These are phyloP conservation scores for Scelioninae gen. 2 DNA, from an alignment of 2,888 invertebrate genomes.

Conservation along the genomic window DNA sequence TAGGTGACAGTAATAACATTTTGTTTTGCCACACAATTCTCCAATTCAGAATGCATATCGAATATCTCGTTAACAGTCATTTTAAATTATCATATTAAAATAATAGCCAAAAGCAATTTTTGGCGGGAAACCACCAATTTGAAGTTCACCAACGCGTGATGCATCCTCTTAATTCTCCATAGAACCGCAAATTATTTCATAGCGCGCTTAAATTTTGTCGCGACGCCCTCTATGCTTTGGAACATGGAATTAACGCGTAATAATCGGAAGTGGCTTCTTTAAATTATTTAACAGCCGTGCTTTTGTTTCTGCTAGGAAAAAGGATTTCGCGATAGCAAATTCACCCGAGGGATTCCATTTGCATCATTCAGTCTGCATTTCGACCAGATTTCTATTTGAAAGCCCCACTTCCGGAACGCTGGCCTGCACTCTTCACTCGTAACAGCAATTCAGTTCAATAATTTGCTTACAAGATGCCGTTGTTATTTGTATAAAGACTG, in stretches of 20 bases:
- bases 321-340: neutral
- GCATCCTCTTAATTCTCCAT: too few species aligned
- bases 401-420: neutral
- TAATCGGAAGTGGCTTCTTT: too few species aligned
- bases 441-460: neutral
- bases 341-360: neutral
- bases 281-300: neutral
- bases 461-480: neutral
- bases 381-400: neutral
- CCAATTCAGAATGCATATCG: too few species aligned
- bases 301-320: conserved; percentile 2
- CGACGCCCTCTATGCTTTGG: too few species aligned
- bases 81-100: too few species aligned
- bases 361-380: neutral
- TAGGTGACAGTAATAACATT: too few species aligned
- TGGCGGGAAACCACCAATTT: too few species aligned
- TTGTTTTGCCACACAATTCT: too few species aligned
- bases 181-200: conserved; percentile 34
- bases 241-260: too few species aligned
- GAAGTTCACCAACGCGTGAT: too few species aligned
- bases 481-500: conserved; percentile 21
- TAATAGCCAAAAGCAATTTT: too few species aligned
- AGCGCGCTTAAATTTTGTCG: conserved; percentile 3
- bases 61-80: too few species aligned
- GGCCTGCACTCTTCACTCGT: neutral